phyloP scores from a whole-genome alignment of 2,888 invertebrate species.

The Orthosia gothica region DNA sequence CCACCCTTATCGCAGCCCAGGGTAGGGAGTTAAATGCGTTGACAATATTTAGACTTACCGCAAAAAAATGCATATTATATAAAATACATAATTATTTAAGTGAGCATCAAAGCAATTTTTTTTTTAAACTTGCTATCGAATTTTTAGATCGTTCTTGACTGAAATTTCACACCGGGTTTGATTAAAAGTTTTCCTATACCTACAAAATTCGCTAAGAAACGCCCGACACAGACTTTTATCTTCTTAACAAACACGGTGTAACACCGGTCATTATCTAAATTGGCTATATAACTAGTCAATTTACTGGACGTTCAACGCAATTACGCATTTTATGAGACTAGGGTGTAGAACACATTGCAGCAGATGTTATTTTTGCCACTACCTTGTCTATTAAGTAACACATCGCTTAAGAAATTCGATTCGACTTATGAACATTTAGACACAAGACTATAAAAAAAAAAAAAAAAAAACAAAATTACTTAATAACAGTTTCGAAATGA shows the following conservation, averaged over 20 bases:
- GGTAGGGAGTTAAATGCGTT: too few species aligned
- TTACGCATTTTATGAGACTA: slow-evolving; percentile 14
- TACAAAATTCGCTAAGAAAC: neutral
- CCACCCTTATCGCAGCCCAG: too few species aligned
- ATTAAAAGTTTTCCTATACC: neutral
- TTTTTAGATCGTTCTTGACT: neutral
- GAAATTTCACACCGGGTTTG: neutral
- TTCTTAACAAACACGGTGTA: neutral
- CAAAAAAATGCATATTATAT: too few species aligned
- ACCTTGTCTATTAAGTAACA: too few species aligned
- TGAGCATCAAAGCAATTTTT: neutral
- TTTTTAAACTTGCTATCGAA: too few species aligned
- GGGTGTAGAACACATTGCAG: neutral
- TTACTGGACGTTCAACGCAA: slow-evolving; percentile 7
- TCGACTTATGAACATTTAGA: too few species aligned
- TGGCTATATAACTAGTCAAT: slow-evolving; percentile 20
- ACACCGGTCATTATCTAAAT: slow-evolving; percentile 22
- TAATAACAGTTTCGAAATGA: too few species aligned
- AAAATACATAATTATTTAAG: too few species aligned
- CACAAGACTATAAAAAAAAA: too few species aligned
- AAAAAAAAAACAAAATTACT: too few species aligned
- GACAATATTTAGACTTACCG: too few species aligned
- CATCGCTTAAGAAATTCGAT: too few species aligned
- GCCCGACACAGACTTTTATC: neutral
- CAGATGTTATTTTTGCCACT: neutral